phyloP scores from a whole-genome alignment of 2,797 vertebrate genomes.

The Amblyopsis hoosieri region DNA sequence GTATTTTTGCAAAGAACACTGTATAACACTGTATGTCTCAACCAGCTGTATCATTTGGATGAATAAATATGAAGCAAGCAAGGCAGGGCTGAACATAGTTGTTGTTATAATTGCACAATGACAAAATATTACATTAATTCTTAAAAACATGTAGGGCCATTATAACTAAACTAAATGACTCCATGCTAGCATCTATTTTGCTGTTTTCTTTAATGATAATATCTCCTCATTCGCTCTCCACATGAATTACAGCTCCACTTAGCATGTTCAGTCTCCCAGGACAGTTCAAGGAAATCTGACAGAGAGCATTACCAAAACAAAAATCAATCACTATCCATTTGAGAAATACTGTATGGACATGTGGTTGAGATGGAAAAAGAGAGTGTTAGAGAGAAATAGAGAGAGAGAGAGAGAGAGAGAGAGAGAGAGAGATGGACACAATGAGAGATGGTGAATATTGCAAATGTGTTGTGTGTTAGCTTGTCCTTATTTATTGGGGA shows the following conservation, averaged over 20 bases:
- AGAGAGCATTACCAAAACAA: constrained; percentile 42
- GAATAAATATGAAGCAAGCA: constrained; percentile 28
- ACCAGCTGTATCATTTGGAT: constrained; percentile 30
- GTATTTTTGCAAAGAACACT: constrained; percentile 49
- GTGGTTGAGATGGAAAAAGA: constrained; percentile 3
- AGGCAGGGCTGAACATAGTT: not conserved
- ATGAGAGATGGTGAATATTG: constrained; percentile 38
- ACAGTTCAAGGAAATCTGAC: constrained; percentile 43
- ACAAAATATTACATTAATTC: no score
- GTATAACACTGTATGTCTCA: constrained; percentile 47
- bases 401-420: constrained; percentile 4
- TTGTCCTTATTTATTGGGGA: constrained; percentile 66
- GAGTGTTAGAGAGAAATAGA: constrained; percentile 14
- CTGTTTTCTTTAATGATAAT: constrained; percentile 16
- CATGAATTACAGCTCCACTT: constrained; percentile 41
- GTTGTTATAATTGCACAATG: no score
- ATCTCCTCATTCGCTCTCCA: not conserved
- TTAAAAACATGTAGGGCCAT: no score
- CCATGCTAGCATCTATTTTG: constrained; percentile 16
- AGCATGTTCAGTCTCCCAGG: constrained; percentile 25
- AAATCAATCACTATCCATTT: constrained; percentile 52
- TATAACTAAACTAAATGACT: no score
- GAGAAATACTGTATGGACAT: constrained; percentile 18
- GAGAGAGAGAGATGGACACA: constrained; percentile 13
- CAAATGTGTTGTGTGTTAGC: constrained; percentile 51